Base-by-base conservation (phyloP, 92 coral and sea anemone species). In the Paramuricea clavata region DNA sequence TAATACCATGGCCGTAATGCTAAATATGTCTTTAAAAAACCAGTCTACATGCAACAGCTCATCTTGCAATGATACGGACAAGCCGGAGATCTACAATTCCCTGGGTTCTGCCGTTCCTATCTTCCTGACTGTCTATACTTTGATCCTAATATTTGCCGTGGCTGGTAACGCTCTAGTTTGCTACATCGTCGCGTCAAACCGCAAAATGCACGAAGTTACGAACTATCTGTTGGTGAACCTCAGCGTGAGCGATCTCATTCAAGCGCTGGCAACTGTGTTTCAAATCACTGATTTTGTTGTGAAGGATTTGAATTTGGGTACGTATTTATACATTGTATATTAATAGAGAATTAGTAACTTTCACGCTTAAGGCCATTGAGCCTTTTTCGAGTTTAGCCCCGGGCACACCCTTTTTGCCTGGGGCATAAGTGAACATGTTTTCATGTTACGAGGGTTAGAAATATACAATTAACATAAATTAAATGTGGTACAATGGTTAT, bases 161-260 rank as follows among this genome's bases (percentile, higher is more conserved):
- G 72, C 23, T 23, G 73, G 84, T 3, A 79, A 79, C 56, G 22
- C 30, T 22, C 35, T 79, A 28, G 84, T 79, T 5, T 36, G 71
- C 60, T 79, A 42, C 23, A 79, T 79, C 22, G 84, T 79, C 0
- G 44, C 23, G 25, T 41, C 47, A 6, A 79, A 79, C 15, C 71
- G 47, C 31, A 35, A 0, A 0, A 79, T 79, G 84, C 84, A 79
- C 21, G 47, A 79, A 15, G 52, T 61, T 12, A 79, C 84, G 16
- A 59, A 79, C 36, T 79, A 59, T 39, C 61, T 79, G 28, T 31
- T 79, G 54, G 84, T 79, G 21, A 79, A 79, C 36, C 67, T 79
- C 33, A 67, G 70, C 15, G 73, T 79, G 21, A 31, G 70, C 0
- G 84, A 79, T 43, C 87, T 92, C 27, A 92, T 92, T 15, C 32